Percentiles rank a stretch among this genome's conserved stretches.
These are phyloP conservation scores for Pristiophorus japonicus DNA, from an alignment of 2,113 vertebrate genomes.

Conservation along the genomic window DNA sequence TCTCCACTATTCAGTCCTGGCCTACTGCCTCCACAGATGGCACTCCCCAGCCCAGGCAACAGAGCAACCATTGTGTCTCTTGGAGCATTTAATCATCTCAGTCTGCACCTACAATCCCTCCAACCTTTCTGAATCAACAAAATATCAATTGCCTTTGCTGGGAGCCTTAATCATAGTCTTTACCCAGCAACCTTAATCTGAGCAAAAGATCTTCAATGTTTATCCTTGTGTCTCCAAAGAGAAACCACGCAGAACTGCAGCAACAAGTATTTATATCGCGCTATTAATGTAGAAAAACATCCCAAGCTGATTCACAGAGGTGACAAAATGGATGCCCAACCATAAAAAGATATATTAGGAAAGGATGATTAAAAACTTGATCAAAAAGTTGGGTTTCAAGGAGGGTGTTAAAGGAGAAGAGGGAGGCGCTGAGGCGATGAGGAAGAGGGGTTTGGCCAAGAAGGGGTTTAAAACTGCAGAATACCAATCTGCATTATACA, in stretches of 20 bases:
- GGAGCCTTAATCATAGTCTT: not conserved
- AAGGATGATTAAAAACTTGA: too few relatives aligned
- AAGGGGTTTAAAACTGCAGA: too few relatives aligned
- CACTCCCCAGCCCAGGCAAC: not conserved
- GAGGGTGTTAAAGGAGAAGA: not conserved
- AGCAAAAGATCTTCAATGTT: not conserved
- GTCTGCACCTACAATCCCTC: not conserved
- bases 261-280: not conserved
- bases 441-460: too few relatives aligned
- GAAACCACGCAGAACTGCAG: not conserved
- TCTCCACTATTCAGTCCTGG: conserved; percentile 12
- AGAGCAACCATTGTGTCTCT: not conserved
- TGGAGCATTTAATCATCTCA: conserved; percentile 11
- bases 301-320: not conserved
- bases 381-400: not conserved
- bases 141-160: not conserved
- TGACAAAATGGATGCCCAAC: not conserved
- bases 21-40: not conserved
- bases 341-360: not conserved
- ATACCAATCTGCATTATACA: too few relatives aligned
- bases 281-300: not conserved
- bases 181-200: not conserved
- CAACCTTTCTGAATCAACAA: not conserved
- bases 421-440: not conserved
- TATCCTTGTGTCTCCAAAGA: not conserved